Evolutionary conservation across 1,140 invertebrate genomes (phyloP), one percentile per base, ranked within the genome.

Genomic region (Medauroidea extradentata): DNA sequence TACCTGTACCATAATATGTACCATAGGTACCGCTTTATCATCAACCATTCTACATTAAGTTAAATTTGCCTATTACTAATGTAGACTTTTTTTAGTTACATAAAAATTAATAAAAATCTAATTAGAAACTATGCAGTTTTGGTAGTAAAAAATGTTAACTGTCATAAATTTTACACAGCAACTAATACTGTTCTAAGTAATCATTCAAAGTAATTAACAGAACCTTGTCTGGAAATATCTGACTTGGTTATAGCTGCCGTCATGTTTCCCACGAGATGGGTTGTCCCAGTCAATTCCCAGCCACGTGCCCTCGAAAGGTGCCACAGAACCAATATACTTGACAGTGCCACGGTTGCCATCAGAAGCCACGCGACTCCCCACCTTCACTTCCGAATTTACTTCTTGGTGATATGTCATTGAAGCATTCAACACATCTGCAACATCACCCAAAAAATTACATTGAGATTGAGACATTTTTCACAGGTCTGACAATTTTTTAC

Each of bases 211-310:
- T 46, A 13, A 21, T n/a, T n/a, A 25, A 46, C 9, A n/a, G 44
- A 78, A 89, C 83, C 80, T 83, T 2, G 92, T 86, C 69, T 83
- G 81, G 72, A 96, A 97, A 74, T 96, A 97, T 65, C 84, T 79
- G 44, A 85, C 75, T 46, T 86, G 88, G 64, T 94, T 83, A 55
- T 94, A 82, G 29, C 79, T 84, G 0, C 94, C 94, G 82, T 94
- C 85, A 70, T 98, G 94, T 74, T 95, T 96, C 11, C 94, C 94
- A 67, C 94, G 79, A 24, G 74, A 72, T 2, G 84, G 79, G 72
- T 95, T 86, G 77, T 98, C 94, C 94, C 94, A 98, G 70, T 97
- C 94, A 16, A 97, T 82, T 1, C 95, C 94, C 59, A 93, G 78
- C 94, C 94, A 98, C 41, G 74, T 64, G 58, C 84, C 85, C 65